Conservation (phyloP, 2,888 invertebrate genomes). For the Phorcus lineatus region DNA sequence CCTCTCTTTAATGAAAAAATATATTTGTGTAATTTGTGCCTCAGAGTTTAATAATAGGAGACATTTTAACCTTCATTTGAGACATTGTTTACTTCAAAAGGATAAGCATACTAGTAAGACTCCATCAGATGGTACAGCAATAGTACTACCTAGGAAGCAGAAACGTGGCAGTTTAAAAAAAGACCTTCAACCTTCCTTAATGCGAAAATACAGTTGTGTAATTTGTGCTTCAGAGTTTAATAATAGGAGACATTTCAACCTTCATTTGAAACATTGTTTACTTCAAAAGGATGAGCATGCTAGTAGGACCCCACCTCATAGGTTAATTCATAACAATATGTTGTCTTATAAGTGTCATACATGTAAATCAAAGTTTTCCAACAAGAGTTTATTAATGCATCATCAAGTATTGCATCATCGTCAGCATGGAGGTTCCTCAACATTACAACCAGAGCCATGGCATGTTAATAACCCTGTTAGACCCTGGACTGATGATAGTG, state of each 20-base stretch:
- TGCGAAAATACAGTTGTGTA: too few species aligned
- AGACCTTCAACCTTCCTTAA: too few species aligned
- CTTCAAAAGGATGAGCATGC: neutral
- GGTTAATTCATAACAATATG: neutral
- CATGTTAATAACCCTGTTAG: neutral
- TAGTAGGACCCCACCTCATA: neutral
- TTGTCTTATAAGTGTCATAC: neutral
- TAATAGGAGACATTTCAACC: too few species aligned
- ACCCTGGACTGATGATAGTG: neutral
- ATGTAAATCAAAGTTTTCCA: neutral
- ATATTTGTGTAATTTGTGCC: too few species aligned
- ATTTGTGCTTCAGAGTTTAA: too few species aligned
- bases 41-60: too few species aligned
- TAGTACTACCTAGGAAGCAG: too few species aligned
- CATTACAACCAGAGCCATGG: neutral
- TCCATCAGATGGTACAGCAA: neutral
- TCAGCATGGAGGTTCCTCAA: neutral
- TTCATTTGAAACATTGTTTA: too few species aligned
- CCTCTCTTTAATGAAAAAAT: too few species aligned
- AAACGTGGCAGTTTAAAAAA: too few species aligned
- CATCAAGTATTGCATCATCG: neutral
- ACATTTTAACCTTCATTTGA: too few species aligned
- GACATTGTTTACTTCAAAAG: too few species aligned
- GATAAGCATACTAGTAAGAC: neutral
- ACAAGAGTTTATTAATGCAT: neutral